Percentiles rank a stretch among this genome's conserved stretches.
These are phyloP conservation scores for Lanistes nyassanus DNA, from an alignment of 1,140 invertebrate species.

Conservation along the genomic window DNA sequence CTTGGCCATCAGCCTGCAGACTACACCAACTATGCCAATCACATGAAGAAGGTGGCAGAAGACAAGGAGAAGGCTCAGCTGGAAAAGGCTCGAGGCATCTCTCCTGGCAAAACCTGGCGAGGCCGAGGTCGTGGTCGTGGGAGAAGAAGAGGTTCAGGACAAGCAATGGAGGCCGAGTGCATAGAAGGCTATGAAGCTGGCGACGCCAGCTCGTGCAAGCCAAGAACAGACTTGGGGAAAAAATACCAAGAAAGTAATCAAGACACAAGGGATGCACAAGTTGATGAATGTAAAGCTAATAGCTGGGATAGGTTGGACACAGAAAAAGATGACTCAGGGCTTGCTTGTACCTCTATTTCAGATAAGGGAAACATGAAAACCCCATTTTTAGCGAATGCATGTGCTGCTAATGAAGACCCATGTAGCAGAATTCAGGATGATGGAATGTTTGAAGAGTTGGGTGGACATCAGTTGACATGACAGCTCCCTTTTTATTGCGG, in stretches of 20 bases:
- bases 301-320: background rate
- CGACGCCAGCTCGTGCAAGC: background rate
- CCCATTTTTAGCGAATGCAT: background rate
- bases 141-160: background rate
- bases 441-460: too few species aligned
- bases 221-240: background rate
- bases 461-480: too few species aligned
- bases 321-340: background rate
- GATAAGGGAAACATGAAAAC: background rate
- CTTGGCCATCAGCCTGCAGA: conserved; percentile 48
- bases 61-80: conserved; percentile 31
- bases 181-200: background rate
- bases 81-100: background rate
- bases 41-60: conserved; percentile 46
- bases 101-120: too few species aligned
- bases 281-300: background rate
- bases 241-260: background rate
- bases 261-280: background rate
- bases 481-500: too few species aligned
- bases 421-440: too few species aligned
- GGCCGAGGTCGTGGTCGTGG: background rate
- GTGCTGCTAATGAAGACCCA: too few species aligned
- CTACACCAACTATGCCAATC: conserved; percentile 54
- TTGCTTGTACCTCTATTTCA: background rate
- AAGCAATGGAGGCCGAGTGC: background rate